Evolutionary conservation across 2,797 vertebrate species (phyloP).

Genomic region (Scolopax bukidnonensis): DNA sequence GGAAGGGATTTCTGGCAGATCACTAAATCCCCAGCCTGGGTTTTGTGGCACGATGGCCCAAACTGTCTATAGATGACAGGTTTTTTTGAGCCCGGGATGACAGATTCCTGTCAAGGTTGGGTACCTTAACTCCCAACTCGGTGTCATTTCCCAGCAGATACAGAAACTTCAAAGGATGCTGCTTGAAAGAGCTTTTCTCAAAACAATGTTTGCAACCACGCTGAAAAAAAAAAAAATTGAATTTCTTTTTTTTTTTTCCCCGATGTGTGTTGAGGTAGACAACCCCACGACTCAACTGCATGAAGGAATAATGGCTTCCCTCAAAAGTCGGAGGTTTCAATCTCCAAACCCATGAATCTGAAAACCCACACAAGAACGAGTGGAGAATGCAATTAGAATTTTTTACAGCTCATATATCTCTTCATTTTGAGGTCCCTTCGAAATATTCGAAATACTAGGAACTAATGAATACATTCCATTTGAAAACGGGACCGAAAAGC

Average conservation of each 20-base stretch:
- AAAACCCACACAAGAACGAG: background rate
- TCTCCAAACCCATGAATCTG: background rate
- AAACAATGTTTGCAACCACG: background rate
- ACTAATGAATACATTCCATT: background rate
- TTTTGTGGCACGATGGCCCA: background rate
- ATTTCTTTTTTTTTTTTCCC: background rate
- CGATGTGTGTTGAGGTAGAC: background rate
- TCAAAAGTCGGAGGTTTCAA: background rate
- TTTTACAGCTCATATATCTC: background rate
- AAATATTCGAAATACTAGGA: background rate
- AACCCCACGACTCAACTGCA: background rate
- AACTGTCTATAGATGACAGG: rapidly evolving
- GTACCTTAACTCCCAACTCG: background rate
- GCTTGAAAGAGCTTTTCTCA: background rate
- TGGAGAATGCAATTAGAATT: background rate
- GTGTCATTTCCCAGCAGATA: background rate
- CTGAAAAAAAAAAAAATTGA: background rate
- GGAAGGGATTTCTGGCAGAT: background rate
- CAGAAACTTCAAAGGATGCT: background rate
- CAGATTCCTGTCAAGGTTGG: background rate
- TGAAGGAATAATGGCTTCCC: background rate
- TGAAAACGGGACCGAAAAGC: background rate
- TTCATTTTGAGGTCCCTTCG: background rate
- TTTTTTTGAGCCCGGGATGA: background rate
- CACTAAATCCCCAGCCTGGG: background rate